Conservation (phyloP, 2,888 invertebrate genomes). For the Schizaphis graminum region DNA sequence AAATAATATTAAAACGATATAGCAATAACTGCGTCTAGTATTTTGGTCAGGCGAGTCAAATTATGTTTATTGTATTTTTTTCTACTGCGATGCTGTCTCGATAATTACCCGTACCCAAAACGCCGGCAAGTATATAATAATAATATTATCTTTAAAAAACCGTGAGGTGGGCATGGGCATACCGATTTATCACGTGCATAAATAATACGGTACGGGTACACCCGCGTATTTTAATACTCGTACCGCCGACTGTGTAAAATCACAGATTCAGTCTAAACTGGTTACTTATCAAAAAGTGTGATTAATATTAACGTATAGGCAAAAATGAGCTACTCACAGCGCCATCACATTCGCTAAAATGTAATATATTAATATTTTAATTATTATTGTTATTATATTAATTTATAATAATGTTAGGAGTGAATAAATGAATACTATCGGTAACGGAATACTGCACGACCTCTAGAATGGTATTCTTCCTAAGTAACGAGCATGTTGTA, state of each 20-base stretch:
- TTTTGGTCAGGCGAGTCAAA: neutral
- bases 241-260: neutral
- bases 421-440: neutral
- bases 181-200: constrained; percentile 26
- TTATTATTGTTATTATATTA: neutral
- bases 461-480: neutral
- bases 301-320: constrained; percentile 33
- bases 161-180: neutral
- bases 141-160: neutral
- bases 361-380: neutral
- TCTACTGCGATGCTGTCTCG: neutral
- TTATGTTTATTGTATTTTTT: constrained; percentile 33
- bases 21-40: neutral
- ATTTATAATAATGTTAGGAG: neutral
- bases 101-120: neutral
- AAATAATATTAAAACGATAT: neutral
- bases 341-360: neutral
- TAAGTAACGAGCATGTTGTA: neutral
- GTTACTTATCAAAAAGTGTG: constrained; percentile 43
- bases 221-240: neutral
- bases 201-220: neutral
- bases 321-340: neutral
- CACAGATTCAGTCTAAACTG: neutral
- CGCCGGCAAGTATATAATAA: neutral
- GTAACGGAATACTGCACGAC: neutral